Conservation (phyloP, 2,113 vertebrate genomes). For the Elanoides forficatus region DNA sequence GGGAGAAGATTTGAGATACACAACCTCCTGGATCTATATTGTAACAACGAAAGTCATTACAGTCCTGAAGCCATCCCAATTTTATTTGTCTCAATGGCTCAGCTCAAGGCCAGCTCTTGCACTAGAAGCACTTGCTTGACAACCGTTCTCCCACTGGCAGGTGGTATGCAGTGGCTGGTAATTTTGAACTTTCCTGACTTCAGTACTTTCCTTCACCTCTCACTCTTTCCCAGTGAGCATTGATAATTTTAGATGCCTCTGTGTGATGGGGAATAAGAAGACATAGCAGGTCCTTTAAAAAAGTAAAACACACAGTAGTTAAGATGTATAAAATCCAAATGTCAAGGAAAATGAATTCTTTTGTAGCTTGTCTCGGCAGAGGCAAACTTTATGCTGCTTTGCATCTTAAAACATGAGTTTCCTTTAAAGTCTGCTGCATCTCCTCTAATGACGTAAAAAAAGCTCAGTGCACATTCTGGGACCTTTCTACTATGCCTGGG, state of each 20-base stretch:
- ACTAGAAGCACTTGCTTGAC: background rate
- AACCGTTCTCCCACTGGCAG: slow-evolving; percentile 24
- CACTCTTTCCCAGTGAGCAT: background rate
- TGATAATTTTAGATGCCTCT: slow-evolving; percentile 2
- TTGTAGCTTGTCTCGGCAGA: background rate
- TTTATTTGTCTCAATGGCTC: slow-evolving; percentile 52
- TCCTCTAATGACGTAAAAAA: slow-evolving; percentile 31
- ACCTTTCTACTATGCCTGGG: slow-evolving; percentile 2
- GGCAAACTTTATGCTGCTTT: slow-evolving; percentile 12
- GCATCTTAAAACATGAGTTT: slow-evolving; percentile 39
- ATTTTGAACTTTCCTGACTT: slow-evolving; percentile 1
- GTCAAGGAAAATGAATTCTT: slow-evolving; percentile 61
- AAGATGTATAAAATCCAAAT: slow-evolving; percentile 25
- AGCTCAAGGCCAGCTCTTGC: background rate
- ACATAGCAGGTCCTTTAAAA: background rate
- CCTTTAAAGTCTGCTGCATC: slow-evolving; percentile 43
- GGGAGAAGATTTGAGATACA: background rate
- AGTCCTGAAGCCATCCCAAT: slow-evolving; percentile 6
- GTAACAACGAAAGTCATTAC: slow-evolving; percentile 2
- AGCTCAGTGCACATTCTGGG: slow-evolving; percentile 24
- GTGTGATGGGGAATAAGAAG: background rate
- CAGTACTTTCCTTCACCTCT: background rate
- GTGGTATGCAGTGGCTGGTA: background rate
- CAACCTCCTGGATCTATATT: slow-evolving; percentile 29
- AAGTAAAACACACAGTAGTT: background rate